Evolutionary conservation across 2,113 vertebrate species (phyloP).

Genomic region (Podarcis muralis): DNA sequence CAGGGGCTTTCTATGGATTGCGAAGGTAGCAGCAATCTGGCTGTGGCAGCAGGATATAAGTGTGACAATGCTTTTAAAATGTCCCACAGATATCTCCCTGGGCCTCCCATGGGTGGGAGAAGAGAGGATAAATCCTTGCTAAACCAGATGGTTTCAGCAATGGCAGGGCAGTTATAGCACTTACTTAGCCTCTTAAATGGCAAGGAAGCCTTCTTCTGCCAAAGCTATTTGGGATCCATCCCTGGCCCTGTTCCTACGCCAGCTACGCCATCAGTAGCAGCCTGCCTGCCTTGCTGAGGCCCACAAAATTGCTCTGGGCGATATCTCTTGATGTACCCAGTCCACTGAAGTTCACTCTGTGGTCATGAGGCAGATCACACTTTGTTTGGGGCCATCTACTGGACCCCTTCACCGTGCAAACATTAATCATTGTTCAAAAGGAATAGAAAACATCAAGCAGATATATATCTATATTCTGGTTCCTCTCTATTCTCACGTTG

Average conservation of each 20-base stretch:
- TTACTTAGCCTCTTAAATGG: neutral
- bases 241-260: neutral
- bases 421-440: too few relatives aligned
- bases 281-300: neutral
- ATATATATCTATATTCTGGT: too few relatives aligned
- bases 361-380: neutral
- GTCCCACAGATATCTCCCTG: neutral
- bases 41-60: neutral
- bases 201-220: neutral
- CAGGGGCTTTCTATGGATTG: neutral
- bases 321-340: neutral
- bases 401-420: neutral
- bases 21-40: neutral
- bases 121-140: neutral
- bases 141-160: neutral
- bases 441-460: too few relatives aligned
- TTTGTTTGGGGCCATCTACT: neutral
- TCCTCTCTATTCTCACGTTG: too few relatives aligned
- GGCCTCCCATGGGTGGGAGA: neutral
- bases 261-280: neutral
- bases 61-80: neutral
- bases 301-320: neutral
- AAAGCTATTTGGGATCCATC: neutral
- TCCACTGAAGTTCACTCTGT: neutral
- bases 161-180: neutral